Base-by-base conservation (phyloP, 2,797 vertebrate genomes). In the Enteromius trimaculatus region DNA sequence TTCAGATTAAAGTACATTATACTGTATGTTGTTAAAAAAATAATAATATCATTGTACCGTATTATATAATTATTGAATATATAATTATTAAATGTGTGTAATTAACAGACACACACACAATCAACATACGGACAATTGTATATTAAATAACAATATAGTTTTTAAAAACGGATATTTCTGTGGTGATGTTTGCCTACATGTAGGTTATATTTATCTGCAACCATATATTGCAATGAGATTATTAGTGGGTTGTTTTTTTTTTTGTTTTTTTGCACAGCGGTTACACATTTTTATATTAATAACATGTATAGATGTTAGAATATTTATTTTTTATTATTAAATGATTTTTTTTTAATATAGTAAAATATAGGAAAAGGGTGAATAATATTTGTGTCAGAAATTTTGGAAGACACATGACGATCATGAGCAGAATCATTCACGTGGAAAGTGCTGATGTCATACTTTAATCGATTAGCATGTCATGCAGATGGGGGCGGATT, bases 381-480 rank as follows among this genome's bases (percentile, higher is more conserved):
- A 51, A 51, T 51, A 51, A 51, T 49, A 11, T 51, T 34, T 3
- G 47, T 71, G 23, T 29, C 42, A 34, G 9, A 37, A 39, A 79
- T 29, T 1, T 2, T 6, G 4, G 4, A 29, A 49, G 31, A 23
- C 72, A 39, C 44, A 60, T 77, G 72, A 83, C 6, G 17, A 11
- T 68, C 64, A 39, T 16, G 29, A 66, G 19, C 13, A 37, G 42
- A 44, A 34, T 65, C 60, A 3, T 47, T 37, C 37, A 49, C 58
- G 31, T 37, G 44, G 21, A 66, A 58, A 82, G 9, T 55, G 81
- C 49, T 77, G 62, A 68, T n/a, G 72, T 76, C 49, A 60, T 10
- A 1, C 26, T 58, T 2, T 42, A 77, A 70, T 83, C 64, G 64
- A 83, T 83, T 47, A 69, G 7, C 44, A 31, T 10, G 65, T 39